These are phyloP conservation scores for Cyanistes caeruleus DNA, from an alignment of 2,113 vertebrate genomes.

Conservation along the genomic window DNA sequence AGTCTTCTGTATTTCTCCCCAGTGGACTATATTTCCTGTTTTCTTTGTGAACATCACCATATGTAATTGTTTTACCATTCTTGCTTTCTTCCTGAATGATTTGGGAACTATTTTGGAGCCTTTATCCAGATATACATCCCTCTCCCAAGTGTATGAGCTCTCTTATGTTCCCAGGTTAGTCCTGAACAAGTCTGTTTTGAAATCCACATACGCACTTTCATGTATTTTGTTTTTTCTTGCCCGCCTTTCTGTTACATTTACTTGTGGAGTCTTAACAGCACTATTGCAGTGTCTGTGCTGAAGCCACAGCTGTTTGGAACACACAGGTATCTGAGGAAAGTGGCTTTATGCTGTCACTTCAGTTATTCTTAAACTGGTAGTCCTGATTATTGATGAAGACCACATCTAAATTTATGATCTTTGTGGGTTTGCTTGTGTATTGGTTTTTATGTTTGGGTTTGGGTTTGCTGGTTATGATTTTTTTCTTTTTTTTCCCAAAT, in stretches of 20 bases:
- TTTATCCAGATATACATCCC: neutral
- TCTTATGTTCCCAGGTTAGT: neutral
- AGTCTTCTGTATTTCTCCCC: slow-evolving; percentile 22
- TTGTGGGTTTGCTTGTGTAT: neutral
- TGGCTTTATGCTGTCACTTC: neutral
- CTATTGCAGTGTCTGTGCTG: neutral
- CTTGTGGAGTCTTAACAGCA: neutral
- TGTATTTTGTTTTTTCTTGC: neutral
- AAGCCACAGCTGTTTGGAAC: neutral
- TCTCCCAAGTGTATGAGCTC: neutral
- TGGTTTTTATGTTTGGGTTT: neutral
- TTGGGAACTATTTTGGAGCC: neutral
- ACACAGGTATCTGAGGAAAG: neutral
- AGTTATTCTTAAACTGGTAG: neutral
- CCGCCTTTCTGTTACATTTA: neutral
- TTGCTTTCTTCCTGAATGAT: slow-evolving; percentile 30
- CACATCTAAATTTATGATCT: neutral
- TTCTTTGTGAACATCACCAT: slow-evolving; percentile 20
- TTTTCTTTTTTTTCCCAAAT: neutral
- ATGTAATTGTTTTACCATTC: slow-evolving; percentile 53
- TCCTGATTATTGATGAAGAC: neutral
- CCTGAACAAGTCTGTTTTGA: neutral
- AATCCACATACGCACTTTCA: neutral
- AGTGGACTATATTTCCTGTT: slow-evolving; percentile 44
- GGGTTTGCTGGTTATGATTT: neutral